Percentiles rank a stretch among this genome's conserved stretches.
Conservation (phyloP, 2,113 vertebrate species). For the Strix uralensis region DNA sequence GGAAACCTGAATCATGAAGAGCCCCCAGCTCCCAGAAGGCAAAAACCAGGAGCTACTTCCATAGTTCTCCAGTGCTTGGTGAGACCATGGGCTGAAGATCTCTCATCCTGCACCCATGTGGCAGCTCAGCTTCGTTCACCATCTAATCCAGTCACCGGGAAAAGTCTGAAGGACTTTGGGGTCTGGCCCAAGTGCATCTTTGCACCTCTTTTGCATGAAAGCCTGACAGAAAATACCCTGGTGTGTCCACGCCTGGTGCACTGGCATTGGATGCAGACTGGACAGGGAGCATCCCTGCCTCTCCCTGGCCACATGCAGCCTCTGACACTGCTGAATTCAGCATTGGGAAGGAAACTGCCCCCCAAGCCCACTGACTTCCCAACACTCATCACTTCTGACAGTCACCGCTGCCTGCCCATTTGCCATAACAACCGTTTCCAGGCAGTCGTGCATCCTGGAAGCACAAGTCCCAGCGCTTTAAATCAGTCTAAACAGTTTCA, state of each 20-base stretch:
- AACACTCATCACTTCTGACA: slow-evolving; percentile 37
- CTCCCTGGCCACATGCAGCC: accelerated
- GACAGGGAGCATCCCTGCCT: not conserved
- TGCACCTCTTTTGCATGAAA: not conserved
- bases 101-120: accelerated
- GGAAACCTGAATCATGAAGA: not conserved
- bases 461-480: slow-evolving; percentile 32
- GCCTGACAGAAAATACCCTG: not conserved
- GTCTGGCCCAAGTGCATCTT: not conserved
- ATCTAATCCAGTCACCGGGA: not conserved
- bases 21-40: not conserved
- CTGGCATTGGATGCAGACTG: accelerated
- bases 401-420: not conserved
- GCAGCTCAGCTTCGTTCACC: not conserved
- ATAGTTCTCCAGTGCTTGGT: accelerated
- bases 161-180: not conserved
- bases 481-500: slow-evolving; percentile 60
- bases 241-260: not conserved
- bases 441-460: slow-evolving; percentile 50
- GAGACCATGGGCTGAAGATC: not conserved
- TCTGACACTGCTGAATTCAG: not conserved
- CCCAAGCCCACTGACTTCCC: not conserved
- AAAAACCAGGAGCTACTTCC: not conserved
- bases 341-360: not conserved
- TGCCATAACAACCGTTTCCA: slow-evolving; percentile 71